phyloP scores from a whole-genome alignment of 2,113 vertebrate species.

The Saimiri boliviensis region DNA sequence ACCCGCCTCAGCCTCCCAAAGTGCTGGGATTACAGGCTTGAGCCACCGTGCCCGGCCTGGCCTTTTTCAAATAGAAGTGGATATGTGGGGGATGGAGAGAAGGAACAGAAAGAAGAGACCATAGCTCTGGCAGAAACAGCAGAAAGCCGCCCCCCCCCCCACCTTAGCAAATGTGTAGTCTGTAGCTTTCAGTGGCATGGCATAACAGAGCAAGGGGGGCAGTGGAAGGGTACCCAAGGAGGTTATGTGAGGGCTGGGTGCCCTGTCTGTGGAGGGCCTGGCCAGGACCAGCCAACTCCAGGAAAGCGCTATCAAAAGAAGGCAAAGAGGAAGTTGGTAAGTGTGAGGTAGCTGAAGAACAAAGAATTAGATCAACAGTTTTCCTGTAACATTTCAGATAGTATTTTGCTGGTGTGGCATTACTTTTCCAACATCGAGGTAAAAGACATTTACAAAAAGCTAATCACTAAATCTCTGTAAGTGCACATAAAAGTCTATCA shows the following conservation, averaged over 20 bases:
- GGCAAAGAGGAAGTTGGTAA: not conserved
- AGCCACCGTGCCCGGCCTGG: too few species aligned
- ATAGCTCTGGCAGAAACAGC: not conserved
- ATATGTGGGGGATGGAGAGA: not conserved
- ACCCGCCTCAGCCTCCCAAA: too few species aligned
- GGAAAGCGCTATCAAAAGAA: slow-evolving; percentile 18
- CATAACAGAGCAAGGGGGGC: not conserved
- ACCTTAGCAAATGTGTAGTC: not conserved
- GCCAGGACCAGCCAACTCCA: not conserved
- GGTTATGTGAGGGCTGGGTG: not conserved
- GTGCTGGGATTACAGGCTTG: too few species aligned
- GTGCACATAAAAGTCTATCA: not conserved
- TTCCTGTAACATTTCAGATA: slow-evolving; percentile 52
- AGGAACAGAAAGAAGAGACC: not conserved
- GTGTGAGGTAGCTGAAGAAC: slow-evolving; percentile 60
- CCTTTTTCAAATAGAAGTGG: not conserved
- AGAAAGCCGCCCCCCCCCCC: not conserved
- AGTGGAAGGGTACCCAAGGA: accelerated
- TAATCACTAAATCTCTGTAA: slow-evolving; percentile 55
- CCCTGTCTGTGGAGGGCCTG: not conserved
- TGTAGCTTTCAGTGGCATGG: not conserved
- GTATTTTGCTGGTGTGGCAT: slow-evolving; percentile 38
- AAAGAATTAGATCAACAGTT: slow-evolving; percentile 54
- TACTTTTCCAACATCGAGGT: slow-evolving; percentile 11
- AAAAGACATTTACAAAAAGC: slow-evolving; percentile 63